phyloP scores from a whole-genome alignment of 2,888 invertebrate genomes.

The Lottia gigantea region DNA sequence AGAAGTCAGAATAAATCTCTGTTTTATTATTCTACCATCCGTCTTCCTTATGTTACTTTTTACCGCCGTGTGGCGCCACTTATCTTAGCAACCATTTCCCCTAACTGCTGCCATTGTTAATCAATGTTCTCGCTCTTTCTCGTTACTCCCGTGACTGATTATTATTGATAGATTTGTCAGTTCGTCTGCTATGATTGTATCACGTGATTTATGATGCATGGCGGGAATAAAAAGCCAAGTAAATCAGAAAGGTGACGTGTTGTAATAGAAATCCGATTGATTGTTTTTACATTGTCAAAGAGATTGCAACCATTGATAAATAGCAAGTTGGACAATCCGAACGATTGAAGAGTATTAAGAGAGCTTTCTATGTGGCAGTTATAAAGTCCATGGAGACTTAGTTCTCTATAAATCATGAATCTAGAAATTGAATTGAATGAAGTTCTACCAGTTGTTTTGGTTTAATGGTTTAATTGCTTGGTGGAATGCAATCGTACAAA shows the following conservation, averaged over 20 bases:
- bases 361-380: neutral
- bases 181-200: slow-evolving; percentile 4
- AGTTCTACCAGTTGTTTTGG: too few relatives aligned
- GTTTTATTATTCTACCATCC: neutral
- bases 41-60: slow-evolving; percentile 8
- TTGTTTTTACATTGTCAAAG: slow-evolving; percentile 4
- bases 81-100: slow-evolving; percentile 11
- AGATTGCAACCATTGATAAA: slow-evolving; percentile 1
- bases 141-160: slow-evolving; percentile 8
- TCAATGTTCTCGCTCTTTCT: slow-evolving; percentile 11
- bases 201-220: neutral
- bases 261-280: slow-evolving; percentile 2
- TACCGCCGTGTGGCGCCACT: slow-evolving; percentile 10
- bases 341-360: neutral
- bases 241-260: neutral
- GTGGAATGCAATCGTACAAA: too few relatives aligned
- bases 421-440: too few relatives aligned
- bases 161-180: slow-evolving; percentile 10
- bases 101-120: slow-evolving; percentile 9
- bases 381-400: neutral
- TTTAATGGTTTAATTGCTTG: too few relatives aligned
- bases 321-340: neutral
- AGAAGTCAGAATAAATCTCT: neutral
- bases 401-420: too few relatives aligned
- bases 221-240: neutral